phyloP scores from a whole-genome alignment of 2,113 vertebrate genomes.

The Hassar affinis region DNA sequence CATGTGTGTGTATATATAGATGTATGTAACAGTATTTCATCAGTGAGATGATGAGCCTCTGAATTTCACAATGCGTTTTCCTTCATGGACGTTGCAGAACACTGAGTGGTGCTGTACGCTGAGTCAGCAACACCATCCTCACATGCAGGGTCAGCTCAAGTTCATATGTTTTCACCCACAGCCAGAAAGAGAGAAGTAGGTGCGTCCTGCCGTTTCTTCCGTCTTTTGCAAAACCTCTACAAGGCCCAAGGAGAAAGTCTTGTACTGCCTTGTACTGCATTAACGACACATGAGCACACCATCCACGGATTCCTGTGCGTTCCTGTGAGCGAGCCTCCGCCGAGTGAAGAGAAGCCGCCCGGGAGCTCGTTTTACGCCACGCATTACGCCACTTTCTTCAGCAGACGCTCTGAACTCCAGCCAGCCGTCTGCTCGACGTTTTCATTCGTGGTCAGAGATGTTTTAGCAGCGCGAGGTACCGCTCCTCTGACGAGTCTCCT shows the following conservation, averaged over 20 bases:
- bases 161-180: neutral
- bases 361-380: constrained; percentile 15
- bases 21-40: no score
- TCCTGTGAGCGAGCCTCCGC: neutral
- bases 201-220: neutral
- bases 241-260: no score
- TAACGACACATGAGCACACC: no score
- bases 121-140: neutral
- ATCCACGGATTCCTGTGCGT: neutral
- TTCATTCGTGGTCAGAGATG: neutral
- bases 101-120: neutral
- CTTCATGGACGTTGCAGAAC: no score
- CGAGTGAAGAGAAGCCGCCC: neutral
- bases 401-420: constrained; percentile 20
- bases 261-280: no score
- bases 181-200: neutral
- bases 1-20: no score
- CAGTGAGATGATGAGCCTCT: neutral
- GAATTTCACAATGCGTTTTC: no score
- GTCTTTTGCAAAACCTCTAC: neutral
- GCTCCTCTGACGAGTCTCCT: neutral
- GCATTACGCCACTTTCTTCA: neutral
- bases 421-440: neutral
- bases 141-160: neutral
- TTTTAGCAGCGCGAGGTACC: neutral